Evolutionary conservation across 1,140 invertebrate genomes (phyloP).

Genomic region (Aphelenchoides besseyi): DNA sequence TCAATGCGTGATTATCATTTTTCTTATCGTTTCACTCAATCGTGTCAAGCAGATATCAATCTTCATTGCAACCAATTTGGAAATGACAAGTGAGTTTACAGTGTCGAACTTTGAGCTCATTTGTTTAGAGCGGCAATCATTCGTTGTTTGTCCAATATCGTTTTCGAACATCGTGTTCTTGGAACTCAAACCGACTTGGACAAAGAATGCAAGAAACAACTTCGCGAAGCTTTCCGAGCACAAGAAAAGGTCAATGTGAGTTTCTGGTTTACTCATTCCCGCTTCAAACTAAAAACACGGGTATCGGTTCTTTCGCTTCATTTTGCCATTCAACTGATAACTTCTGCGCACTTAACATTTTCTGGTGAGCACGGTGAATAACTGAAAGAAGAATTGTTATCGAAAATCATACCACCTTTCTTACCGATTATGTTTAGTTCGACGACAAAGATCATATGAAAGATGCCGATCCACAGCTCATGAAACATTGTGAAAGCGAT

Average conservation of each 20-base stretch:
- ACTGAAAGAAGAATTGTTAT: too few relatives aligned
- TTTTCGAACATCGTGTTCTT: conserved; percentile 64
- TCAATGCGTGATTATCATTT: conserved; percentile 89
- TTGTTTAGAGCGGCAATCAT: conserved; percentile 76
- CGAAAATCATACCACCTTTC: not conserved
- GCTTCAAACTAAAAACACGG: not conserved
- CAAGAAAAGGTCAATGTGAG: conserved; percentile 63
- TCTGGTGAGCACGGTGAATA: too few relatives aligned
- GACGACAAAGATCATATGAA: conserved; percentile 61
- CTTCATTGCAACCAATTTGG: conserved; percentile 70
- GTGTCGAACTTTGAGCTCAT: too few relatives aligned
- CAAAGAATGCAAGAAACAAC: conserved; percentile 66
- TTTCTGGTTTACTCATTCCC: conserved; percentile 29
- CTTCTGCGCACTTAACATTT: too few relatives aligned
- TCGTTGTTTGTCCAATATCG: conserved; percentile 78
- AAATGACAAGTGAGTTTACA: conserved; percentile 61
- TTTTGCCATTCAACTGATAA: too few relatives aligned
- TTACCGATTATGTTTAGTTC: conserved; percentile 48
- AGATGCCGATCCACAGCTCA: conserved; percentile 75
- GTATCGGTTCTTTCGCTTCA: too few relatives aligned
- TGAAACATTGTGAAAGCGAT: conserved; percentile 74
- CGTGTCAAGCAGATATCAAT: conserved; percentile 79
- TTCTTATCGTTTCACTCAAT: conserved; percentile 88
- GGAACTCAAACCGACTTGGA: conserved; percentile 82
- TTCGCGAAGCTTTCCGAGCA: conserved; percentile 59